Percentiles rank a stretch among this genome's conserved stretches.
phyloP scores from a whole-genome alignment of 2,888 invertebrate genomes.

The Aelia acuminata region DNA sequence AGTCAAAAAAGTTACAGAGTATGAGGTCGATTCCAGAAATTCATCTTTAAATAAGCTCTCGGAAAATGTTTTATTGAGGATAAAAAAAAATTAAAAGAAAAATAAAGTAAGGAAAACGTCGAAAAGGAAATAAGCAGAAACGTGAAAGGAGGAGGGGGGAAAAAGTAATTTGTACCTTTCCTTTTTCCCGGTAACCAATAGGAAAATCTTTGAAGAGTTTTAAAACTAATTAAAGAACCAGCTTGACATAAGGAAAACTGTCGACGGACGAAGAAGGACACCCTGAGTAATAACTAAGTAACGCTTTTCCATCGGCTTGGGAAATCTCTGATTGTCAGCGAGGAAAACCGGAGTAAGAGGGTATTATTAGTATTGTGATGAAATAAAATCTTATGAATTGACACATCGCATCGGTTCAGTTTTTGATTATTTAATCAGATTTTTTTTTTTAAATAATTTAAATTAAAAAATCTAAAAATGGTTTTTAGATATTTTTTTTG shows the following conservation, averaged over 20 bases:
- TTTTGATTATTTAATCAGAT: too few species aligned
- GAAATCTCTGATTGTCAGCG: not conserved
- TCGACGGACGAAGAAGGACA: slow-evolving; percentile 43
- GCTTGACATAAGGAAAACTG: slow-evolving; percentile 47
- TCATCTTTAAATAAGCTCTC: slow-evolving; percentile 45
- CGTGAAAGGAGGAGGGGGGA: not conserved
- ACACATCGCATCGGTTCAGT: not conserved
- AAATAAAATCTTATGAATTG: not conserved
- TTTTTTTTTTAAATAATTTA: too few species aligned
- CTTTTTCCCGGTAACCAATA: slow-evolving; percentile 47
- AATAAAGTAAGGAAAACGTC: slow-evolving; percentile 11
- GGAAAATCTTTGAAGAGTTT: slow-evolving; percentile 55
- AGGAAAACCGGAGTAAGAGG: not conserved
- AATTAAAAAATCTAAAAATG: too few species aligned
- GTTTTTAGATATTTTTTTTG: too few species aligned
- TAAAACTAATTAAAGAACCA: slow-evolving; percentile 54
- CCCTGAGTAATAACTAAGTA: slow-evolving; percentile 34
- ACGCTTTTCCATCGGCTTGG: not conserved
- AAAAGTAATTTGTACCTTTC: slow-evolving; percentile 49
- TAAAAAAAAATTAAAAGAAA: not conserved
- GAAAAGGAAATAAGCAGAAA: slow-evolving; percentile 47
- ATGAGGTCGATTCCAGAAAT: slow-evolving; percentile 2
- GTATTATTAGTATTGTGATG: not conserved
- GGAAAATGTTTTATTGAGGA: slow-evolving; percentile 31
- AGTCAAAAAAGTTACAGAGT: not conserved